Evolutionary conservation across 2,797 vertebrate genomes (phyloP), one percentile per base, ranked within the genome.

Genomic region (Gymnocypris eckloni): DNA sequence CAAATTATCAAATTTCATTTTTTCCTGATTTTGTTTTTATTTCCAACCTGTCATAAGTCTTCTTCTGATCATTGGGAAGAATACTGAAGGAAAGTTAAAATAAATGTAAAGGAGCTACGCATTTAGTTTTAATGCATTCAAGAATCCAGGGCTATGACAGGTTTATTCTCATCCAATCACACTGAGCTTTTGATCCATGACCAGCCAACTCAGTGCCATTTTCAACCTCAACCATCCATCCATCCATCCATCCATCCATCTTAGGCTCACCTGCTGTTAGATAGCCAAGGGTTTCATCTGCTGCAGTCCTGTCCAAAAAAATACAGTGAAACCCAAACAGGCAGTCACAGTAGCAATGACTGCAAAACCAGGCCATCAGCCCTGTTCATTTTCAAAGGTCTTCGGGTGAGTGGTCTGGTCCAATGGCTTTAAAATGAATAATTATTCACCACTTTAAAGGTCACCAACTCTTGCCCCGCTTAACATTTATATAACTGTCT

Each of bases 131-230:
- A 91, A 93, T 92, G 90, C 89, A 89, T 79, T 89, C 80, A 86
- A 50, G 79, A 90, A 90, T 87, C 91, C 88, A 90, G 86, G 88
- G 91, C 86, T 59, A 87, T 85, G 84, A 85, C 86, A 90, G 91
- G 90, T 92, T 90, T 92, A 91, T 93, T 93, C 90, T 90, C 89
- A 88, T 92, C 90, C 89, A 91, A 93, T 92, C 88, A 91, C 87
- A 72, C 89, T 85, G 87, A 90, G 82, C 85, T 90, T 88, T 78
- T 92, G 93, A 92, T 93, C 94, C 93, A 91, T 93, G 91, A 93
- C 93, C 91, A 91, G 92, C 91, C 91, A 92, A 91, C 92, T 94
- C 89, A 89, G 88, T 79, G 90, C 88, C 84, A 90, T 92, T 90
- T 92, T 89, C 89, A 91, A 85, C 79, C 82, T 91, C 90, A 71